Evolutionary conservation across 2,797 vertebrate species (phyloP).

Genomic region (Manis crassicaudata): DNA sequence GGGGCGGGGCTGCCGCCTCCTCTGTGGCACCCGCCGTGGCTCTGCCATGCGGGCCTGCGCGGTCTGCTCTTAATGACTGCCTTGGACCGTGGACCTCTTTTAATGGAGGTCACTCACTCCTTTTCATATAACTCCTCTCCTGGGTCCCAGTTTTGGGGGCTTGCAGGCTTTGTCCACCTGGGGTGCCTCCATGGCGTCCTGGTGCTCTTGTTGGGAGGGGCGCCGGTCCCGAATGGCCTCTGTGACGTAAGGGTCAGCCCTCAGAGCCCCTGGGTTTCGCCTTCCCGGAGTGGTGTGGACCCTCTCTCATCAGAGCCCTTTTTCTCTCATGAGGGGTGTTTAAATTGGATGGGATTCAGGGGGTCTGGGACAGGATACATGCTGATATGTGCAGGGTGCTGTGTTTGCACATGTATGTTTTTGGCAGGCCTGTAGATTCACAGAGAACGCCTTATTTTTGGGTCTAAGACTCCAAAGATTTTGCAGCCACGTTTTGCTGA

Average conservation of each 20-base stretch:
- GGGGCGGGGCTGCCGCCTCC: not conserved
- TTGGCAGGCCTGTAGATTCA: not conserved
- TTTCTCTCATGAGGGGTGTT: not conserved
- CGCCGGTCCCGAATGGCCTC: fast-evolving
- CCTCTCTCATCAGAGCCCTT: not conserved
- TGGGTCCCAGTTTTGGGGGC: not conserved
- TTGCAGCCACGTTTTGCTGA: not conserved
- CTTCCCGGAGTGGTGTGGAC: too few relatives aligned
- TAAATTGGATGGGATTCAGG: too few relatives aligned
- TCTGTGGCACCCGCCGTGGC: not conserved
- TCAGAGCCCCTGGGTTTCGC: too few relatives aligned
- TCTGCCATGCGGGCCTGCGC: not conserved
- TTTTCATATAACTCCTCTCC: not conserved
- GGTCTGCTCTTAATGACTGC: not conserved
- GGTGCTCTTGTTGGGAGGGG: too few relatives aligned
- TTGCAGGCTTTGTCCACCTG: not conserved
- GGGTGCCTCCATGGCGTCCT: not conserved
- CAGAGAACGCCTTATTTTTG: not conserved
- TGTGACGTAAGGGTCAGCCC: not conserved
- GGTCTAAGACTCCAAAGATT: not conserved
- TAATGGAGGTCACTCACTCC: not conserved
- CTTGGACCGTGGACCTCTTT: not conserved
- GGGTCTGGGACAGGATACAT: not conserved
- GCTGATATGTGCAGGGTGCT: not conserved
- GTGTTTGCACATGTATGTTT: not conserved